Evolutionary conservation across 2,113 vertebrate genomes (phyloP).

Genomic region (Pavo muticus): DNA sequence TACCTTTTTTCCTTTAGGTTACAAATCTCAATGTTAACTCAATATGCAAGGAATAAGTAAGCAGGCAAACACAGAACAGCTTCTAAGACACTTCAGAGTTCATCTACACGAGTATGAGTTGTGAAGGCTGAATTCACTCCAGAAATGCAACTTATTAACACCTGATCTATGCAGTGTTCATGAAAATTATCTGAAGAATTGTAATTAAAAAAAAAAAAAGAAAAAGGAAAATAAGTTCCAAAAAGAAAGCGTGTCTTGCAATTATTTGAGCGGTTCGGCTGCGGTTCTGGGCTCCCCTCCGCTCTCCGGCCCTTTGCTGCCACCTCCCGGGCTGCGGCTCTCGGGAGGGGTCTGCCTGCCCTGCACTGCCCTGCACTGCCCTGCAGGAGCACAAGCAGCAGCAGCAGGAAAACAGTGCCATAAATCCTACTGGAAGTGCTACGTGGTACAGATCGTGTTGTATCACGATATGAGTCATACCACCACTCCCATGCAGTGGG

Average conservation of each 20-base stretch:
- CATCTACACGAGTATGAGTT: background rate
- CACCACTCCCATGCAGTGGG: background rate
- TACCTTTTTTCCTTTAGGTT: slow-evolving; percentile 1
- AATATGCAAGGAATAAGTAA: background rate
- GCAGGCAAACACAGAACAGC: background rate
- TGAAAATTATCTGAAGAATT: background rate
- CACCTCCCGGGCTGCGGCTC: slow-evolving; percentile 35
- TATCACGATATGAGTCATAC: background rate
- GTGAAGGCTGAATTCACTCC: background rate
- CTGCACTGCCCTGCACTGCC: background rate
- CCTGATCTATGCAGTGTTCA: too few species aligned
- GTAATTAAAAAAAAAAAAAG: background rate
- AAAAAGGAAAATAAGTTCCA: too few species aligned
- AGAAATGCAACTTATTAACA: background rate
- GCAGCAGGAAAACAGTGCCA: too few species aligned
- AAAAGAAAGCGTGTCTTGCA: background rate
- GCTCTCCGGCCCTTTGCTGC: slow-evolving; percentile 35
- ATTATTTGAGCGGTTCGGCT: accelerated
- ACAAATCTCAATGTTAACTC: background rate
- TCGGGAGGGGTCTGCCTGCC: background rate
- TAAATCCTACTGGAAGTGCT: background rate
- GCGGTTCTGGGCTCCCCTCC: accelerated
- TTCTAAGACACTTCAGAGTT: background rate
- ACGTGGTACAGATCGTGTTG: background rate
- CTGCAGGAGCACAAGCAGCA: background rate